Base-by-base conservation (phyloP, 2,113 vertebrate genomes). In the Takifugu bimaculatus region DNA sequence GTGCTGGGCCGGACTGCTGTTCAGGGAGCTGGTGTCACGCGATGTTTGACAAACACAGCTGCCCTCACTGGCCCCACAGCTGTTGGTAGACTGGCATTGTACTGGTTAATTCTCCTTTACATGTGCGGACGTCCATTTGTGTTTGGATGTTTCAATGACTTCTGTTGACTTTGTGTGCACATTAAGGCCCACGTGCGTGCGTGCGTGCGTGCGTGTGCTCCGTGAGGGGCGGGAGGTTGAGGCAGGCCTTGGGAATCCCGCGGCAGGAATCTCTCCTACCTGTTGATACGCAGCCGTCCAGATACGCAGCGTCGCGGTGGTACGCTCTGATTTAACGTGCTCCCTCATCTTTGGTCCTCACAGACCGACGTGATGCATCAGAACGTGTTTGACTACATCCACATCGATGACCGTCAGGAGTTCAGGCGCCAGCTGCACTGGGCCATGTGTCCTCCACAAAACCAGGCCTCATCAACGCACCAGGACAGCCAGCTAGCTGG, bases 291-390 rank as follows among this genome's bases (percentile, higher is more conserved):
- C 50, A 28, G 14, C n/a, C 39, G 29, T 60, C 26, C 49, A 45
- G 13, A 69, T 32, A 4, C 29, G 7, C 29, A 4, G 5, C 29
- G 29, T 5, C 29, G 29, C 7, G 29, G 5, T 49, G 4, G 3
- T 25, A 50, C 5, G 4, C 10, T 50, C 48, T 50, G n/a, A 25
- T 25, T 6, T 2, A 50, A 50, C 48, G 2, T 20, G 3, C 25
- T 25, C 47, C 13, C 43, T 1, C 15, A 20, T 1, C 1, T 14
- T 49, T 25, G 25, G 57, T 26, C 39, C 45, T 43, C 29, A 0
- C 90, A 99, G 96, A 98, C 96, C 6, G 96, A 99, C 26, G 95
- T 99, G 75, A 94, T 98, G 94, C 95, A 98, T 85, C 96, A 99
- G 78, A 98, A 95, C 42, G 88, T 98, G 75, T 99, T 95, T 0